Base-by-base conservation (phyloP, 2,797 vertebrate genomes). In the Perodicticus potto region DNA sequence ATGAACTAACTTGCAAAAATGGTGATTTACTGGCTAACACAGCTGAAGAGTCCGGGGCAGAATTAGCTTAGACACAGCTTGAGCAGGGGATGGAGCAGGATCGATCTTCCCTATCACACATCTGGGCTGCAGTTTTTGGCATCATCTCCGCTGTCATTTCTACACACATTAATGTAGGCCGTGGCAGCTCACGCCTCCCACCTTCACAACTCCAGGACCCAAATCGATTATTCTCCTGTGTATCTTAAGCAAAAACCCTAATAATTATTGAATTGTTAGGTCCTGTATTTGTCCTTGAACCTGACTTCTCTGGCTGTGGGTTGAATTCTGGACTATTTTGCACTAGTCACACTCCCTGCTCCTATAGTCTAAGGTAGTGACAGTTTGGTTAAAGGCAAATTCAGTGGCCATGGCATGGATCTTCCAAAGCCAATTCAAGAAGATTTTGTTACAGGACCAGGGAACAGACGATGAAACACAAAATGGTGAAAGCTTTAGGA, bases 131-230 rank as follows among this genome's bases (percentile, higher is more conserved):
- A 61, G 14, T 43, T 90, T 12, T 45, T 34, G 45, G 13, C 7
- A 4, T 2, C 40, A 17, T 7, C 43, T 72, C n/a, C 16, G 3
- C 10, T 57, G 14, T n/a, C 3, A 53, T 40, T 43, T 61, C 70
- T 1, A 43, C 8, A 29, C 74, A 67, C 5, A 17, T 10, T 29
- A 20, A 43, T 57, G n/a, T 29, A 2, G 17, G 29, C 4, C 2
- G 5, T 25, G 27, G 34, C 1, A 34, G 27, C 5, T 65, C 17
- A 45, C 5, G 23, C 11, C 0, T 65, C 6, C 32, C 1, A 34
- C 17, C 29, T 55, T 32, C 20, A 27, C 32, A 45, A 65, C 32
- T 72, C 19, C 25, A 57, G 32, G 34, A 12, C 19, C 9, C 45
- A 88, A 70, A 43, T 11, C 7, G 17, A 70, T 22, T 70, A 13